Conservation (phyloP, 2,888 invertebrate genomes). For the Eilema depressum region DNA sequence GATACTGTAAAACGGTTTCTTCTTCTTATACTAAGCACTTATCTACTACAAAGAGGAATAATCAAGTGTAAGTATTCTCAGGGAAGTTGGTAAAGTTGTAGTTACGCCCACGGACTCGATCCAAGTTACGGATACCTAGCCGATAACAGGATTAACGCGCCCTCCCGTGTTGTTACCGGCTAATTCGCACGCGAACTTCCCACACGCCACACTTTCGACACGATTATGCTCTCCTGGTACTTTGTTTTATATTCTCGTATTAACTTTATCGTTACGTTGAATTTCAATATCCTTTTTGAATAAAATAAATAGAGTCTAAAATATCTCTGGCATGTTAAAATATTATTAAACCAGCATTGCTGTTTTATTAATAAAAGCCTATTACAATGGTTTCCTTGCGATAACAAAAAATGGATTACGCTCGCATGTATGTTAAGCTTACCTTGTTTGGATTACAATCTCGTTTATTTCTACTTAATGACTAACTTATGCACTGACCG, state of each 20-base stretch:
- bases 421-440: slow-evolving; percentile 21
- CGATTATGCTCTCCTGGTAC: slow-evolving; percentile 69
- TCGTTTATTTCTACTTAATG: slow-evolving; percentile 17
- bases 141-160: slow-evolving; percentile 81
- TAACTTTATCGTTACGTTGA: slow-evolving; percentile 19
- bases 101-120: slow-evolving; percentile 58
- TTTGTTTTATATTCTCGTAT: slow-evolving; percentile 55
- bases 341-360: not conserved
- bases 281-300: slow-evolving; percentile 36
- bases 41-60: slow-evolving; percentile 51
- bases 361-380: not conserved
- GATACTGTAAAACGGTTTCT: not conserved
- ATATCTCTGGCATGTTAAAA: slow-evolving; percentile 2
- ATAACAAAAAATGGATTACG: slow-evolving; percentile 13
- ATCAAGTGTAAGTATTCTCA: slow-evolving; percentile 59
- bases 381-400: slow-evolving; percentile 7
- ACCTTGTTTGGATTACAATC: slow-evolving; percentile 29
- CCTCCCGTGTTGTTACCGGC: slow-evolving; percentile 72
- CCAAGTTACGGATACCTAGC: slow-evolving; percentile 68
- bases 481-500: slow-evolving; percentile 7
- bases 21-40: slow-evolving; percentile 1
- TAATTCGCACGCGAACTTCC: slow-evolving; percentile 81
- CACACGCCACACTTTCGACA: slow-evolving; percentile 65
- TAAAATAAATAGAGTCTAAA: not conserved
- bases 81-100: slow-evolving; percentile 67